phyloP scores from a whole-genome alignment of 1,140 invertebrate genomes.

The Drosophila sulfurigaster region DNA sequence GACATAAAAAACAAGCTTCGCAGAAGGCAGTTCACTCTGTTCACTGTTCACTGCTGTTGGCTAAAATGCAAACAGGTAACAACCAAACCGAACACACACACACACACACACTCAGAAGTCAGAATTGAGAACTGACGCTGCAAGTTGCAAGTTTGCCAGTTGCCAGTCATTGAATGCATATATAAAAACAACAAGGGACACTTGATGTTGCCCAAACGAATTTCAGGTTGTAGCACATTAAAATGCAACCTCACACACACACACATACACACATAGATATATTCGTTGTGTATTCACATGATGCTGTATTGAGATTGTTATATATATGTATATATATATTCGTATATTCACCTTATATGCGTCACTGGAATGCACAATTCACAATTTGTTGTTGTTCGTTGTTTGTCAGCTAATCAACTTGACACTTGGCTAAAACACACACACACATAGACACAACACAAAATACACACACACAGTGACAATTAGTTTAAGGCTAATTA shows the following conservation, averaged over 20 bases:
- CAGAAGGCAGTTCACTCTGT: constrained; percentile 12
- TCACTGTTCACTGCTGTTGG: constrained; percentile 1
- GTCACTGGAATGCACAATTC: constrained; percentile 10
- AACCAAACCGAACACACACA: not conserved
- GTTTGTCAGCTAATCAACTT: constrained; percentile 17
- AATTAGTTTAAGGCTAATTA: constrained; percentile 17
- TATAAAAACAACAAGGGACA: constrained; percentile 28
- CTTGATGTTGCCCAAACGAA: constrained; percentile 35
- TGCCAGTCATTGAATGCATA: constrained; percentile 19
- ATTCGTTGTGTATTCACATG: not conserved
- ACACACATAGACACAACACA: constrained; percentile 1
- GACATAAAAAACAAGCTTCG: constrained; percentile 40
- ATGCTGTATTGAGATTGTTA: not conserved
- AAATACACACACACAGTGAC: not conserved
- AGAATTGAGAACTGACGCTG: constrained; percentile 30
- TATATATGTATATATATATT: not conserved
- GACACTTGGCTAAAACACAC: constrained; percentile 1
- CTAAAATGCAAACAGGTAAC: constrained; percentile 53
- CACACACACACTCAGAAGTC: not conserved
- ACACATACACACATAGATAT: constrained; percentile 3
- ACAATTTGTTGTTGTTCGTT: constrained; percentile 23
- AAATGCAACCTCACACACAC: constrained; percentile 1
- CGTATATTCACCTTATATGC: constrained; percentile 40
- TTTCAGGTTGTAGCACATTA: constrained; percentile 41
- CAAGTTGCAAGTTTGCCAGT: constrained; percentile 34